A percentile compares a stretch with the other conserved stretches of the same genome.
Conservation (phyloP, 1,140 invertebrate genomes). For the Brachionus plicatilis region DNA sequence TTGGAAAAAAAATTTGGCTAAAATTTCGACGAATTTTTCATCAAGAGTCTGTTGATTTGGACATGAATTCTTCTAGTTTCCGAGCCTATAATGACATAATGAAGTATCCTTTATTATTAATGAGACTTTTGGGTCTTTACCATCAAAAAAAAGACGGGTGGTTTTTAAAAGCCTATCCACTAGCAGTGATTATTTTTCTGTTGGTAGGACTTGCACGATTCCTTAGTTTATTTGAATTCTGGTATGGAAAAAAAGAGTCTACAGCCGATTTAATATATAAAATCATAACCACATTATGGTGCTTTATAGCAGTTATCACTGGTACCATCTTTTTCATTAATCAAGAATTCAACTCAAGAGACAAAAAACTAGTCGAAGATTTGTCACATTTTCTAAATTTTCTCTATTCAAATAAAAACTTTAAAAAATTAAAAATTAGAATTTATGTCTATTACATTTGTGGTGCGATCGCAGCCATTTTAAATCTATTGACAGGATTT, state of each 20-base stretch:
- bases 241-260: neutral
- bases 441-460: neutral
- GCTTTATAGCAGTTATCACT: neutral
- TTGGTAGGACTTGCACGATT: neutral
- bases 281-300: neutral
- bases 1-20: neutral
- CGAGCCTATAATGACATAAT: neutral
- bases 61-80: neutral
- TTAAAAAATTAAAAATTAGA: neutral
- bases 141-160: neutral
- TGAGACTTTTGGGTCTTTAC: neutral
- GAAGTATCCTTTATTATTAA: neutral
- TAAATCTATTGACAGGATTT: neutral
- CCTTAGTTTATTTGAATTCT: neutral
- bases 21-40: neutral
- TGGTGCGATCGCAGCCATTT: neutral
- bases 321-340: slow-evolving; percentile 1
- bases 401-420: neutral
- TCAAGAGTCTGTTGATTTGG: neutral
- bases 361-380: neutral
- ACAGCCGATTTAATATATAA: neutral
- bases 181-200: neutral
- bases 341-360: neutral
- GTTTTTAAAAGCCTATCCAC: neutral
- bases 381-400: neutral